Conservation (phyloP, 2,888 invertebrate species). For the Alentia gelatinosa region DNA sequence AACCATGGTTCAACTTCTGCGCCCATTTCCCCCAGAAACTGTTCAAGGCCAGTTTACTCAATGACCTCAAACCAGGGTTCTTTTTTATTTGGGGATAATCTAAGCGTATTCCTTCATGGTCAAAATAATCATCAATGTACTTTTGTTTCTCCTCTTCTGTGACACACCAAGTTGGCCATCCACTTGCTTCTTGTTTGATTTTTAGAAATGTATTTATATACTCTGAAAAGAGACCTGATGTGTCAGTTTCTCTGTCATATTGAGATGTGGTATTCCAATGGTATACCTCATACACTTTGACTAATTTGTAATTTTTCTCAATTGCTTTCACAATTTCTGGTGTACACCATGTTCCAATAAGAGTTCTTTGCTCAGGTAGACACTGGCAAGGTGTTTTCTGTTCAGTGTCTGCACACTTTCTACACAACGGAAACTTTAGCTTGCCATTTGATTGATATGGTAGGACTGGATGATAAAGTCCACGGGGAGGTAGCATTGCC, state of each 20-base stretch:
- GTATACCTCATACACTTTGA: conserved; percentile 65
- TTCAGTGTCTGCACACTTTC: conserved; percentile 67
- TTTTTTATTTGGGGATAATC: conserved; percentile 35
- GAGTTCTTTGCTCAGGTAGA: conserved; percentile 63
- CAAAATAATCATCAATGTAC: conserved; percentile 64
- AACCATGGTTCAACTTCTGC: background rate
- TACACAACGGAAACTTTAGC: conserved; percentile 77
- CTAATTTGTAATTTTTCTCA: conserved; percentile 72
- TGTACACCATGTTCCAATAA: conserved; percentile 76
- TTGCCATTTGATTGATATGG: conserved; percentile 70
- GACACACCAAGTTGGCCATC: conserved; percentile 66
- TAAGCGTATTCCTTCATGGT: background rate
- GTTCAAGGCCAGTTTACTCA: conserved; percentile 26
- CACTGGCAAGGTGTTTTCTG: background rate
- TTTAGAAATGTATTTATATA: conserved; percentile 73
- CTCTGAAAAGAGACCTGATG: conserved; percentile 70
- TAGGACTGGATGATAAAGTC: conserved; percentile 73
- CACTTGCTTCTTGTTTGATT: conserved; percentile 70
- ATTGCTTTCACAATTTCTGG: conserved; percentile 76
- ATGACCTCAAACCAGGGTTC: background rate
- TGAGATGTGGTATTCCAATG: background rate
- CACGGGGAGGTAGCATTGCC: conserved; percentile 68
- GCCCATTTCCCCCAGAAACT: conserved; percentile 63
- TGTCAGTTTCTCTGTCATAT: conserved; percentile 58
- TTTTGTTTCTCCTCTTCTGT: conserved; percentile 64